Base-by-base conservation (phyloP, 2,888 invertebrate genomes). In the Pristionchus japonicus region DNA sequence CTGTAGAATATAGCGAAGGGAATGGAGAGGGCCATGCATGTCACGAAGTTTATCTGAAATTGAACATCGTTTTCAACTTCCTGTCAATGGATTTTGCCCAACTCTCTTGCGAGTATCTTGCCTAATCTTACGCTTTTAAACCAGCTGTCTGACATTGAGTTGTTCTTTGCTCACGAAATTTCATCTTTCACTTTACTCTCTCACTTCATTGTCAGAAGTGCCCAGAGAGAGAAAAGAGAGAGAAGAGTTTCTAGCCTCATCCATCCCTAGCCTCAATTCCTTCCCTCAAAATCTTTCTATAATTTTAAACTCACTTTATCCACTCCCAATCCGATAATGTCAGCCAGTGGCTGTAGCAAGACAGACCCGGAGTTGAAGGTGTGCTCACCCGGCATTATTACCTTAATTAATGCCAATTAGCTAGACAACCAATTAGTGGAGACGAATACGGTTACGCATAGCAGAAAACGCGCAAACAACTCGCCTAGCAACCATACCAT, bases 281-380 rank as follows among this genome's bases (percentile, higher is more conserved):
- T 6, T 49, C 49, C 15, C 49, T 17, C 1, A 15, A 49, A 17
- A 49, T 6, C n/a, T n/a, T n/a, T n/a, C n/a, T n/a, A 49, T 49
- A 49, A 49, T 15, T 31, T 27, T 74, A 37, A 49, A 3, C n/a
- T 85, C 37, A 93, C 93, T 90, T 91, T 92, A 83, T 93, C 93
- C 27, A 89, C 89, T 74, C 91, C 91, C n/a, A 93, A 64, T 27
- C 93, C 93, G 20, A 92, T 40, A 34, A 52, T 87, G 13, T 91
- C 90, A 20, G 93, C 90, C 17, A 94, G 61, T 1, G 92, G 93
- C 80, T 93, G 92, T 77, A 94, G 88, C 40, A 94, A 47, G n/a
- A 88, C 90, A 43, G 91, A 91, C 3, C 94, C 93, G 91, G 92
- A 93, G 89, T 93, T 93, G 89, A 93, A 93, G 13, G 93, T 93